Evolutionary conservation across 2,113 vertebrate genomes (phyloP).

Genomic region (human (Homo sapiens)): DNA sequence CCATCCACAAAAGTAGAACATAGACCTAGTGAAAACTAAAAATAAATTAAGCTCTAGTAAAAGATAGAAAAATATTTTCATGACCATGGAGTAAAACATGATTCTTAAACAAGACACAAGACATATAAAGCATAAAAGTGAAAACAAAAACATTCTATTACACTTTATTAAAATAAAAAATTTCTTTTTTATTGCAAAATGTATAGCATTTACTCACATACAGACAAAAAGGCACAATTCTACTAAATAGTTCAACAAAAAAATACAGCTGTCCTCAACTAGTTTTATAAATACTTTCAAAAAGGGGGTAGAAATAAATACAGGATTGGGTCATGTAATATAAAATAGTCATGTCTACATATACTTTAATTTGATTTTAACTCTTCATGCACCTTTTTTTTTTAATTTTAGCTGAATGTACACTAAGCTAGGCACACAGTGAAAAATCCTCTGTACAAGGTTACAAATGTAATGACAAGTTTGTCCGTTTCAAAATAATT

Average conservation of each 20-base stretch:
- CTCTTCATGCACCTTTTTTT: slow-evolving; percentile 88
- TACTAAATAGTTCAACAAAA: slow-evolving; percentile 90
- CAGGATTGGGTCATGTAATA: slow-evolving; percentile 89
- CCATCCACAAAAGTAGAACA: not conserved
- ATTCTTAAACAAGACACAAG: not conserved
- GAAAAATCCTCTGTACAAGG: slow-evolving; percentile 88
- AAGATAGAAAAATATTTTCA: not conserved
- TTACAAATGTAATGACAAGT: slow-evolving; percentile 85
- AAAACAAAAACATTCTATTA: not conserved
- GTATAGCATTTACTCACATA: slow-evolving; percentile 93
- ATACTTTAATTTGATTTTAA: slow-evolving; percentile 84
- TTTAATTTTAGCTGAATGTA: slow-evolving; percentile 87
- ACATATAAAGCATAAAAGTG: not conserved
- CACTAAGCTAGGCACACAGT: slow-evolving; percentile 91
- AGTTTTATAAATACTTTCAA: slow-evolving; percentile 92
- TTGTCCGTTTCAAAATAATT: slow-evolving; percentile 79
- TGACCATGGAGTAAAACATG: not conserved
- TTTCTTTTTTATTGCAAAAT: slow-evolving; percentile 84
- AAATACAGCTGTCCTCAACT: slow-evolving; percentile 90
- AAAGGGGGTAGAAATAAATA: slow-evolving; percentile 90
- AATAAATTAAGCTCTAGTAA: not conserved
- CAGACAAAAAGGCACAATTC: slow-evolving; percentile 93
- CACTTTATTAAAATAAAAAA: not conserved
- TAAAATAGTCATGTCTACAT: slow-evolving; percentile 92
- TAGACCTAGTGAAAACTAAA: not conserved